phyloP scores from a whole-genome alignment of 2,113 vertebrate genomes.

The Pedetes capensis region DNA sequence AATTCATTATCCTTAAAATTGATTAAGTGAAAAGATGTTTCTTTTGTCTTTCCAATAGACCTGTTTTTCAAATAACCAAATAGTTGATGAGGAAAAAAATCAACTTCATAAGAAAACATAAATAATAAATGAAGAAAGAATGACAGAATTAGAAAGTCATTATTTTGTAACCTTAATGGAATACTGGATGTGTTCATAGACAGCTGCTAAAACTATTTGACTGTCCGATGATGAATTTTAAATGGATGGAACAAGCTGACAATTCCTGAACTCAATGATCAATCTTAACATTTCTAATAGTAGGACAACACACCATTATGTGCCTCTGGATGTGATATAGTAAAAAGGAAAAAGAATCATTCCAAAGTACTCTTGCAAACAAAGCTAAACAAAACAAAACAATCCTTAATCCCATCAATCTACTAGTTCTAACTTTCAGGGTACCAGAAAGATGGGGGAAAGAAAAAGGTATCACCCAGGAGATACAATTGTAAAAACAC shows the following conservation, averaged over 20 bases:
- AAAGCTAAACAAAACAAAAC: not conserved
- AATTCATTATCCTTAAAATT: constrained; percentile 36
- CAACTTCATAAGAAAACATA: not conserved
- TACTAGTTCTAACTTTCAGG: not conserved
- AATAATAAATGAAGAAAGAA: constrained; percentile 11
- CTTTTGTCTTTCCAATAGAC: not conserved
- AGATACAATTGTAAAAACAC: not conserved
- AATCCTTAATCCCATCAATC: not conserved
- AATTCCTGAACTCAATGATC: not conserved
- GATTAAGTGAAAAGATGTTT: not conserved
- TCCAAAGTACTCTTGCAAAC: not conserved
- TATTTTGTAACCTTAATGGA: not conserved
- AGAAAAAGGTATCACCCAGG: not conserved
- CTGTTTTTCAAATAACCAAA: constrained; percentile 15
- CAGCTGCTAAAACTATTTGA: not conserved
- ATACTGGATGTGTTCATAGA: not conserved
- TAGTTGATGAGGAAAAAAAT: not conserved
- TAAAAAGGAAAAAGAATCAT: not conserved
- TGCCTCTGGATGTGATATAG: not conserved
- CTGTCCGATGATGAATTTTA: not conserved
- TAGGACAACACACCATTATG: no score
- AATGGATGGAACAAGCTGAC: not conserved
- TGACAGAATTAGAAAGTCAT: not conserved
- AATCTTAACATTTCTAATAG: not conserved
- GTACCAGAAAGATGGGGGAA: not conserved